Evolutionary conservation across 2,797 vertebrate species (phyloP), one percentile per base, ranked within the genome.

Genomic region (Prunella strophiata): DNA sequence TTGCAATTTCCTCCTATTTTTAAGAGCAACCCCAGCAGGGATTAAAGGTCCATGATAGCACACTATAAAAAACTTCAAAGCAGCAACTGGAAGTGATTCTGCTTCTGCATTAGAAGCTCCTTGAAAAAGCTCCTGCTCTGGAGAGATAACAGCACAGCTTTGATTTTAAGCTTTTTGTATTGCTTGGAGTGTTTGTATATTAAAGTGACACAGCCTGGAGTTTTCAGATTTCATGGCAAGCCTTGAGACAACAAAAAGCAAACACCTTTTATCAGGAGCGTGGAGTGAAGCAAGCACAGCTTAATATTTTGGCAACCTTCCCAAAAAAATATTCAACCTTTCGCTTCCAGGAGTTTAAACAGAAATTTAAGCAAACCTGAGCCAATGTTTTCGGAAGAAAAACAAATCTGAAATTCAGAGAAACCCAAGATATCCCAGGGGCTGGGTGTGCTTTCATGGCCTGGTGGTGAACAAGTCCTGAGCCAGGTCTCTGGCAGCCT

Each of bases 21-120:
- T 75, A 93, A 95, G 95, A 96, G 90, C 92, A 96, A 81, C 66
- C 91, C 58, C 57, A 96, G 94, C 80, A 74, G 1, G 71, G 94
- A 94, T 97, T 97, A 97, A 97, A 97, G 32, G 79, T n/a, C 92
- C 84, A 84, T 19, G 95, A 93, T 91, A 96, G 84, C 88, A 76
- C 63, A 72, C 84, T 21, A 76, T 47, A 94, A 90, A 96, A 59
- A 97, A 97, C 97, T 98, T 98, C 97, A 97, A 98, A 98, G 97
- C 82, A 71, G 34, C 76, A 52, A 94, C 80, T 89, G 83, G 73
- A 96, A 98, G 96, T 97, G 95, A 96, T 96, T 97, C 94, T 93
- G 96, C 95, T 89, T 59, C 95, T 88, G 87, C 89, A 73, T 83
- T 67, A 90, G 83, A 95, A 94, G 85, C 96, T 95, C 80, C 94